A percentile compares a stretch with the other conserved stretches of the same genome.
Evolutionary conservation across 2,888 invertebrate genomes (phyloP).

Genomic region (Rhimphoctona megacephalus): DNA sequence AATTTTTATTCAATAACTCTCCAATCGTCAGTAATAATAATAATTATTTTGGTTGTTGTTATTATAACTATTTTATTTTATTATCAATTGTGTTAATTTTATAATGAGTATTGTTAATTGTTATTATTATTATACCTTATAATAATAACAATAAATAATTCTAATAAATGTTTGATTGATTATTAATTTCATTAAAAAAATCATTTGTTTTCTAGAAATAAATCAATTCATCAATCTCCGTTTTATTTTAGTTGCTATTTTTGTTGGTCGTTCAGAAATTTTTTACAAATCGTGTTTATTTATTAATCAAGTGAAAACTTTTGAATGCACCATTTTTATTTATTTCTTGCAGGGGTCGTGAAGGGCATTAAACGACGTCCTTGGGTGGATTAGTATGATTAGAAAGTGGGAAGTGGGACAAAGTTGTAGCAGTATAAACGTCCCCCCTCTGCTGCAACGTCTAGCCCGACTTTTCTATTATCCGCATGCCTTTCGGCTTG

Average conservation of each 20-base stretch:
- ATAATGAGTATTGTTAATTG: background rate
- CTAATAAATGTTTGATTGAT: background rate
- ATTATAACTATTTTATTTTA: too few relatives aligned
- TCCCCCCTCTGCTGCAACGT: background rate
- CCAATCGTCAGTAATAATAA: background rate
- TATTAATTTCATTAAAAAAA: background rate
- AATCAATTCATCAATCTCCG: background rate
- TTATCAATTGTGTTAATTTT: too few relatives aligned
- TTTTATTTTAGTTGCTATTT: background rate
- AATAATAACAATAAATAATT: too few relatives aligned
- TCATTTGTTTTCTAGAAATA: background rate
- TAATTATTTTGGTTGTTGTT: background rate
- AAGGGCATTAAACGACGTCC: conserved; percentile 51
- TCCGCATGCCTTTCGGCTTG: conserved; percentile 54
- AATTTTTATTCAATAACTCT: background rate
- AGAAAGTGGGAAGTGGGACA: conserved; percentile 83
- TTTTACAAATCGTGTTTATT: background rate
- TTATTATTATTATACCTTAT: conserved; percentile 3
- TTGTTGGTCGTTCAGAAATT: too few relatives aligned
- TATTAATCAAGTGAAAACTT: background rate
- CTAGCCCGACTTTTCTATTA: conserved; percentile 16
- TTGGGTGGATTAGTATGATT: conserved; percentile 78
- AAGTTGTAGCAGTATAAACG: conserved; percentile 75
- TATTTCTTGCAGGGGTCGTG: background rate
- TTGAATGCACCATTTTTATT: background rate